Evolutionary conservation across 2,888 invertebrate species (phyloP).

Genomic region (Chrysomela aeneicollis): DNA sequence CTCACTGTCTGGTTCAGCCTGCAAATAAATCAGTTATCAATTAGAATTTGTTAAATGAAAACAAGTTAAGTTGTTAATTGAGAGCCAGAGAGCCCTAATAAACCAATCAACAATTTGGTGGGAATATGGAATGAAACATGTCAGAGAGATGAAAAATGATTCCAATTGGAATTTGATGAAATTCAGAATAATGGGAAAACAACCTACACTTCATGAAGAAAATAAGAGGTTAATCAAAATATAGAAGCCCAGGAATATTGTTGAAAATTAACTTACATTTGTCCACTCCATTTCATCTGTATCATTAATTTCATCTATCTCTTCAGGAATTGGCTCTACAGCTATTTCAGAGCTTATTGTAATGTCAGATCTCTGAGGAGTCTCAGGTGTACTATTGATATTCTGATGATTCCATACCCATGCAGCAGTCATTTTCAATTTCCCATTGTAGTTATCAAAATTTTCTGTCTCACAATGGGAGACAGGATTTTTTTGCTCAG

Average conservation of each 20-base stretch:
- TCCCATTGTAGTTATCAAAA: conserved; percentile 19
- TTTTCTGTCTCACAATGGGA: not conserved
- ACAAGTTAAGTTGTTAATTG: too few relatives aligned
- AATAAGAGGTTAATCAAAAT: too few relatives aligned
- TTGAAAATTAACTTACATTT: conserved; percentile 30
- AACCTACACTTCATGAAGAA: too few relatives aligned
- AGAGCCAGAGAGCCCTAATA: too few relatives aligned
- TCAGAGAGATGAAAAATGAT: too few relatives aligned
- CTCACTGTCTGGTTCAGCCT: conserved; percentile 35
- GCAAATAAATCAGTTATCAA: conserved; percentile 5
- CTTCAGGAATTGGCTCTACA: not conserved
- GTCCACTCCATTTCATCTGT: conserved; percentile 45
- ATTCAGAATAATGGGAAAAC: too few relatives aligned
- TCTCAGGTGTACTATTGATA: not conserved
- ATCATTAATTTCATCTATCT: conserved; percentile 10
- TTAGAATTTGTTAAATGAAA: too few relatives aligned
- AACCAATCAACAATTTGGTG: too few relatives aligned
- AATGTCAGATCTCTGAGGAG: too few relatives aligned
- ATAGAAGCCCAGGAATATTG: too few relatives aligned
- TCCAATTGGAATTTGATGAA: too few relatives aligned
- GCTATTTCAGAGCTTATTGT: not conserved
- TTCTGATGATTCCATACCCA: conserved; percentile 35
- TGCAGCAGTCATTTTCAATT: conserved; percentile 34
- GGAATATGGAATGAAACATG: too few relatives aligned
- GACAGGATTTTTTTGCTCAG: not conserved